Base-by-base conservation (phyloP, 1,140 invertebrate genomes). In the Xylocopa sonorina region DNA sequence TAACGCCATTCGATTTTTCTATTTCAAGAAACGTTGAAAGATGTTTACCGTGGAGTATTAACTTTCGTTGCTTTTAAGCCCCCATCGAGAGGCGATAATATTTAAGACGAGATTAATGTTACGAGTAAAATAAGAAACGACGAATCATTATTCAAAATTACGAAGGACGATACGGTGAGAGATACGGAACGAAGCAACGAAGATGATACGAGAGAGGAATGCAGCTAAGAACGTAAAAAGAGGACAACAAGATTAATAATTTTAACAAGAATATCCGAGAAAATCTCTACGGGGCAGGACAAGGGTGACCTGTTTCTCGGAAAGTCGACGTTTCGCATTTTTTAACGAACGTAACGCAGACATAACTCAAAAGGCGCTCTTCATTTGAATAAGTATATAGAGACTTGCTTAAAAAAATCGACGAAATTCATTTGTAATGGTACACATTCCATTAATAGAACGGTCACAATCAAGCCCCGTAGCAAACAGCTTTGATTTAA, bases 401-500 rank as follows among this genome's bases (percentile, higher is more conserved):
- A 66, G 18, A 2, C 18, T 51, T 29, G 4, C 12, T 12, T 34
- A 29, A 67, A 41, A n/a, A 67, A 27, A 9, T 66, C 43, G 21
- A 68, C 3, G 32, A 51, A 51, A 69, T 51, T 68, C 41, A 68
- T 34, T 51, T 16, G 21, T 24, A 24, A 53, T n/a, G 43, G 9
- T 66, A 16, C 21, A 32, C 21, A 51, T 50, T 67, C 46, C 21
- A 10, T 10, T 41, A 29, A 38, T n/a, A 55, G 34, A 69, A 27
- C 9, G 34, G 24, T 69, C 55, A 69, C 9, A 29, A 38, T 24
- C 34, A 57, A 38, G 55, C 29, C 7, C 62, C 12, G 41, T 14
- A 63, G 29, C 9, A 63, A 73, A 73, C 29, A 62, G 32, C 29
- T 34, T 27, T 55, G 55, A 57, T 57, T 57, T 29, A 55, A 69